Percentiles rank a stretch among this genome's conserved stretches.
Evolutionary conservation across 2,888 invertebrate species (phyloP).

Genomic region (Leptinotarsa tumamoca): DNA sequence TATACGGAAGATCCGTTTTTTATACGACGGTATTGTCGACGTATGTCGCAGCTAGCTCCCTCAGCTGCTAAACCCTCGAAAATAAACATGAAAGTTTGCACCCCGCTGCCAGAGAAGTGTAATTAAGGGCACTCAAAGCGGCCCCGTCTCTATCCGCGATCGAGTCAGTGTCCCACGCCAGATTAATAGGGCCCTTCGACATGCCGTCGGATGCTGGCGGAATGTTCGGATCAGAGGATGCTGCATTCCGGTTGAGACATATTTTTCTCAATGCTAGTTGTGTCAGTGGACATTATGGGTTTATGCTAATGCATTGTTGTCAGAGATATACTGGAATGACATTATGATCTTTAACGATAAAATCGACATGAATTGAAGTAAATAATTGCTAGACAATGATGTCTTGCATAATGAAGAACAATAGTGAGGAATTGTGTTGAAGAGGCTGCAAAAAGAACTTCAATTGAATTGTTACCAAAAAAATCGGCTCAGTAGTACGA

Average conservation of each 20-base stretch:
- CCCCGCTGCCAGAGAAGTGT: slow-evolving; percentile 60
- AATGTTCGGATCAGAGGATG: slow-evolving; percentile 49
- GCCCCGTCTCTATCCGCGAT: slow-evolving; percentile 52
- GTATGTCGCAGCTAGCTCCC: slow-evolving; percentile 40
- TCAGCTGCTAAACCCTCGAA: slow-evolving; percentile 37
- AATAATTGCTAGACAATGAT: no score
- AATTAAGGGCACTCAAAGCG: slow-evolving; percentile 66
- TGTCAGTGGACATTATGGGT: not conserved
- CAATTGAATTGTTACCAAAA: no score
- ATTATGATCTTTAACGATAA: no score
- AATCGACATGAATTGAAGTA: no score
- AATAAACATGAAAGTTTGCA: slow-evolving; percentile 52
- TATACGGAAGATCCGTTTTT: no score
- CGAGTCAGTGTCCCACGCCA: slow-evolving; percentile 59
- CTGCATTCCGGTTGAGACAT: slow-evolving; percentile 3
- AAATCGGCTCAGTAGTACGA: no score
- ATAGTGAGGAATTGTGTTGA: no score
- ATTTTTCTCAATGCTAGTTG: not conserved
- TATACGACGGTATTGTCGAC: slow-evolving; percentile 16
- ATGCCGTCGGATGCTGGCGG: slow-evolving; percentile 49
- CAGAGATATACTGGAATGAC: no score
- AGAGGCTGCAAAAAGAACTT: no score
- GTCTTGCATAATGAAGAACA: no score
- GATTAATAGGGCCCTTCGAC: slow-evolving; percentile 61
- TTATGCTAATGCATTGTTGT: no score